Conservation (phyloP, 2,797 vertebrate genomes). For the Alca torda region DNA sequence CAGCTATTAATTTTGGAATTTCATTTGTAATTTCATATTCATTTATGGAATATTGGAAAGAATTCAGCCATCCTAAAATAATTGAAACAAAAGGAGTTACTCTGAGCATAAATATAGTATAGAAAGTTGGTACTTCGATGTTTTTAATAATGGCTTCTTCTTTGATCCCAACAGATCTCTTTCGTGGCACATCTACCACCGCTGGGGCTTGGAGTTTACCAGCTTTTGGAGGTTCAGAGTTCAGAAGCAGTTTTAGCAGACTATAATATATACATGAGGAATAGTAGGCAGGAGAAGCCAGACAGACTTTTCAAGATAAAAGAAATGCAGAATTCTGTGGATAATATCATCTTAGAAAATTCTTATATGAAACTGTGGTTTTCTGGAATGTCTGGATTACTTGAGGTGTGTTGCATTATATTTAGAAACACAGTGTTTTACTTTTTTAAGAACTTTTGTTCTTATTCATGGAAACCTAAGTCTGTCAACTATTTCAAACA, state of each 20-base stretch:
- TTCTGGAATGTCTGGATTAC: conserved; percentile 80
- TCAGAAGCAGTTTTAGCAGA: conserved; percentile 73
- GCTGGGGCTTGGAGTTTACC: conserved; percentile 83
- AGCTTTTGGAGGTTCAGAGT: conserved; percentile 76
- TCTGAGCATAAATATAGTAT: neutral
- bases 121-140: neutral
- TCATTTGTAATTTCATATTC: neutral
- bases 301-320: conserved; percentile 80
- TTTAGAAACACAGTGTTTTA: neutral
- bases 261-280: conserved; percentile 76
- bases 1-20: neutral
- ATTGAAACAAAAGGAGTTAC: neutral
- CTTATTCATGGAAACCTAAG: neutral
- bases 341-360: conserved; percentile 83
- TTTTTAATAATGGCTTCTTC: neutral
- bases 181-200: conserved; percentile 84
- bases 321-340: conserved; percentile 56
- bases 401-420: conserved; percentile 81
- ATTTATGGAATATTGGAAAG: neutral
- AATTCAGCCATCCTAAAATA: neutral
- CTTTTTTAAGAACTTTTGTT: neutral
- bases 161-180: conserved; percentile 77
- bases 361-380: conserved; percentile 83
- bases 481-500: neutral
- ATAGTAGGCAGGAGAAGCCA: conserved; percentile 9